Evolutionary conservation across 2,113 vertebrate genomes (phyloP), one percentile per base, ranked within the genome.

Genomic region (Phaethon lepturus): DNA sequence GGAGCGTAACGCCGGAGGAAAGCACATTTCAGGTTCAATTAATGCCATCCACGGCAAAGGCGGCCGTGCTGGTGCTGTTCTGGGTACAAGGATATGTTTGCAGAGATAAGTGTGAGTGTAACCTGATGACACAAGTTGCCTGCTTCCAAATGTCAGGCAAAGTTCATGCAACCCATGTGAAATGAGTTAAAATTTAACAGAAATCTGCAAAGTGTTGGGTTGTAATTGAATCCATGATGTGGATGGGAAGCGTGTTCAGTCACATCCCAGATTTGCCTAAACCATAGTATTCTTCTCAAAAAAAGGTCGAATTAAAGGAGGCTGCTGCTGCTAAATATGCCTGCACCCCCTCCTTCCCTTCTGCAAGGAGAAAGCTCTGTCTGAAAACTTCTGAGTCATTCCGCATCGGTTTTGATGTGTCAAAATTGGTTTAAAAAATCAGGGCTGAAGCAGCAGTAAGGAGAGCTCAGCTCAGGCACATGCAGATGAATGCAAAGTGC

Each of bases 81-180:
- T 56, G 95, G 93, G 94, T 95, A 93, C 96, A 95, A 94, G 95
- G 93, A 93, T 97, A 92, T 95, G 93, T 97, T 97, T 97, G 96
- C 93, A 93, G 95, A 97, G 96, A 96, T 97, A 95, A 95, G 90
- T 95, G 96, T 93, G 96, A 97, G 96, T 74, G 97, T 97, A 98
- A 98, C 97, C 97, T 95, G 97, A 98, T 97, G 97, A 98, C 96
- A 98, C 96, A 96, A 97, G 97, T 97, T 97, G 97, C 97, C 96
- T 92, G 90, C 97, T 96, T 97, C 91, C 91, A 97, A 97, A 98
- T 98, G 97, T 97, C 97, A 98, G 97, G 92, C 96, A 98, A 97
- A 98, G 96, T 98, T 98, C 97, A 98, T 52, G 28, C 93, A 92
- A 88, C 87, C 93, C 97, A 97, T 94, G 97, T 95, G 97, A 98